Base-by-base conservation (phyloP, 2,797 vertebrate genomes). In the Fundulus diaphanus region DNA sequence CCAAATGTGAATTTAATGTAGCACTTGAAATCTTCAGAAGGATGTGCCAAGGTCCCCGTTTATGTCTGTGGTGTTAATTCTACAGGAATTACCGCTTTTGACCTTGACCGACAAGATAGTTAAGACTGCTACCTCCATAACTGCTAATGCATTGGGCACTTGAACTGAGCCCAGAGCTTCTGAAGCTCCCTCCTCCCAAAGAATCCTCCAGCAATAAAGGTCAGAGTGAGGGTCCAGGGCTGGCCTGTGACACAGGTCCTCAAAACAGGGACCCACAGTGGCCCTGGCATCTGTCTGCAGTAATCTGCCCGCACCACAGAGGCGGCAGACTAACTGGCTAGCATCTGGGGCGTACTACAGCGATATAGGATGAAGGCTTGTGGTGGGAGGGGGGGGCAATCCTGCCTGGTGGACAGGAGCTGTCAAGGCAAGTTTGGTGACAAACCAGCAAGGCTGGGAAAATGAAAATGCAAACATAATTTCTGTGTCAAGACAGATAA, bases 401-500 rank as follows among this genome's bases (percentile, higher is more conserved):
- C 80, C 93, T 95, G 97, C 96, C 96, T 95, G 94, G 94, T 97
- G 96, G 96, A 96, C 94, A 96, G 94, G 89, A 97, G 95, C 96
- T 97, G 97, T 98, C 97, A 96, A 90, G 92, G 89, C 92, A 95
- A 93, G 96, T 96, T 96, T 96, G 87, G 88, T 93, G 95, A 97
- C 89, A 92, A 91, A 96, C 94, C 87, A 94, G 96, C 94, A 91
- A 94, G 93, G 93, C 93, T 94, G 92, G 93, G 87, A 94, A 96
- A 96, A 96, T 95, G 93, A 96, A 97, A 97, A 97, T 92, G 95
- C 95, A 97, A 97, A 96, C 96, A 97, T 97, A 97, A 98, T 97
- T 96, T 96, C 93, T 91, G 90, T 87, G 95, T 97, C 97, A 96
- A 92, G 91, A 95, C 91, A 91, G 88, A 96, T 97, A 95, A 96